Conservation (phyloP, 2,797 vertebrate genomes). For the Gymnopithys bicolor region DNA sequence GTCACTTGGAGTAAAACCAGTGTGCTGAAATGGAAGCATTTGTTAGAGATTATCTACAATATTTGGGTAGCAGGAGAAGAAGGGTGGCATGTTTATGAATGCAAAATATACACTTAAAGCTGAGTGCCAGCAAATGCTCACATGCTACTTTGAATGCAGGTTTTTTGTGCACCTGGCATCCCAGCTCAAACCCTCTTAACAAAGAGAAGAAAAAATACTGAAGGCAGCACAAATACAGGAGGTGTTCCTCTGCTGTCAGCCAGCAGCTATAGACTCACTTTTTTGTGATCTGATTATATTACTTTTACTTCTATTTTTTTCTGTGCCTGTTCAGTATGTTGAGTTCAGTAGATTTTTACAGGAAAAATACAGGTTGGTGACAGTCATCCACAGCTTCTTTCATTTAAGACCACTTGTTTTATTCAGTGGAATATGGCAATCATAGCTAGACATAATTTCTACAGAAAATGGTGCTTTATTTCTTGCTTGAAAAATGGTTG, state of each 20-base stretch:
- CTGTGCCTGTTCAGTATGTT: not conserved
- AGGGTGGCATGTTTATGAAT: slow-evolving; percentile 47
- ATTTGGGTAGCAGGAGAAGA: slow-evolving; percentile 39
- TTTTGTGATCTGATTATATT: not conserved
- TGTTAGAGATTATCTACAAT: slow-evolving; percentile 37
- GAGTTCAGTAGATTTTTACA: not conserved
- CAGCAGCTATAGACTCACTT: not conserved
- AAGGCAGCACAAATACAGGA: slow-evolving; percentile 17
- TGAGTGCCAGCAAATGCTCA: slow-evolving; percentile 26
- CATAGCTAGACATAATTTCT: slow-evolving; percentile 53
- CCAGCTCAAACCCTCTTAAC: slow-evolving; percentile 15
- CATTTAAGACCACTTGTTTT: slow-evolving; percentile 20
- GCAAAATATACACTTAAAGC: slow-evolving; percentile 43
- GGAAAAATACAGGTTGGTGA: slow-evolving; percentile 42
- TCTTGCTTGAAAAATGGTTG: slow-evolving; percentile 38
- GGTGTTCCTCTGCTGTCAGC: slow-evolving; percentile 43
- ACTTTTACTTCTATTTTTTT: not conserved
- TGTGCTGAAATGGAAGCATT: slow-evolving; percentile 26
- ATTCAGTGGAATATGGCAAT: slow-evolving; percentile 39
- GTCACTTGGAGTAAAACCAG: not conserved
- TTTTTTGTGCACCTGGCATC: slow-evolving; percentile 55
- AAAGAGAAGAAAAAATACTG: slow-evolving; percentile 32
- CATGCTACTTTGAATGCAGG: slow-evolving; percentile 37
- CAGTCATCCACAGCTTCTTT: not conserved
- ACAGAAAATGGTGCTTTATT: slow-evolving; percentile 45